phyloP scores from a whole-genome alignment of 2,797 vertebrate genomes.

The Eupleurogrammus muticus region DNA sequence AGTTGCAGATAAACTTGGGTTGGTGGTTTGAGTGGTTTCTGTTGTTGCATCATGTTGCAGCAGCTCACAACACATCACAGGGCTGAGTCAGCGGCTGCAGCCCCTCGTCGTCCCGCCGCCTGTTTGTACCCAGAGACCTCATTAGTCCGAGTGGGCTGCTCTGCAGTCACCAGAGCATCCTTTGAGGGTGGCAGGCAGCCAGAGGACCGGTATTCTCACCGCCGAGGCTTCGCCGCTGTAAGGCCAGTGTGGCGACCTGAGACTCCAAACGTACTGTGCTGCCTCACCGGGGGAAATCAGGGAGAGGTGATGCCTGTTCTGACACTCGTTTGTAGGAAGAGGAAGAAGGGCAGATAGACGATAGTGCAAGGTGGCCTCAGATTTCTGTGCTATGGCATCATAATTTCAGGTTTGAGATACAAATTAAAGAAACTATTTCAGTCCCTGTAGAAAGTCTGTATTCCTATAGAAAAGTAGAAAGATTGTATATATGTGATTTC shows the following conservation, averaged over 20 bases:
- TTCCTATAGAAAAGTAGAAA: too few species aligned
- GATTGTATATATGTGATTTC: too few species aligned
- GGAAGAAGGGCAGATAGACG: too few species aligned
- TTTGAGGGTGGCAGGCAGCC: constrained; percentile 55
- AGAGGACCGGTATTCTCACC: constrained; percentile 42
- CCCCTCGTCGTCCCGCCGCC: constrained; percentile 33
- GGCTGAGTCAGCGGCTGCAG: constrained; percentile 40
- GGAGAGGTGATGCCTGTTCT: constrained; percentile 30
- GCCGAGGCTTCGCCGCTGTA: constrained; percentile 37
- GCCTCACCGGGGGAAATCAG: constrained; percentile 53
- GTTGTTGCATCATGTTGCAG: constrained; percentile 63
- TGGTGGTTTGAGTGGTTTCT: too few species aligned
- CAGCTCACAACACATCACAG: constrained; percentile 58
- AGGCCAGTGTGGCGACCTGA: constrained; percentile 60
- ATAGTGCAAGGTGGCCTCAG: too few species aligned
- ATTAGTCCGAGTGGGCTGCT: constrained; percentile 68
- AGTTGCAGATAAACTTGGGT: too few species aligned
- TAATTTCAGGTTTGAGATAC: too few species aligned
- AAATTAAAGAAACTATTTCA: too few species aligned
- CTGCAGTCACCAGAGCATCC: constrained; percentile 53
- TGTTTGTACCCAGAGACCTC: constrained; percentile 72
- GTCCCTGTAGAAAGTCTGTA: too few species aligned
- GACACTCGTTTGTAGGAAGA: constrained; percentile 51
- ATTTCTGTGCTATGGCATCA: too few species aligned
- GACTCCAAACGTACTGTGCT: constrained; percentile 38